Base-by-base conservation (phyloP, 2,797 vertebrate genomes). In the Lithobates sylvaticus region DNA sequence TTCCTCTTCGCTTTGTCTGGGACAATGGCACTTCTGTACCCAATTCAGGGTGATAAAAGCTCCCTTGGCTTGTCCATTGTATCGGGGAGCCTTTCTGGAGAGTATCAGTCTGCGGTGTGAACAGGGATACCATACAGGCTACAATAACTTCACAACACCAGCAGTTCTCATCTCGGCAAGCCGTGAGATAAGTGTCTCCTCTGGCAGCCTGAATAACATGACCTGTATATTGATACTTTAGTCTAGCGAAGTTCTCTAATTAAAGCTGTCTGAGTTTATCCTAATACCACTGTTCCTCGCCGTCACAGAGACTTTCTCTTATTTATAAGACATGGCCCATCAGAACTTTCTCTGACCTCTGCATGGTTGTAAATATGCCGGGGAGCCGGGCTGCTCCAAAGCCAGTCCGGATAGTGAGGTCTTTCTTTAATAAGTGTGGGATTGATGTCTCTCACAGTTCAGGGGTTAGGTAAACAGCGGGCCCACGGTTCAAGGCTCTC, bases 381-480 rank as follows among this genome's bases (percentile, higher is more conserved):
- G n/a, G 89, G 91, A 89, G 74, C 90, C 88, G 89, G 90, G 89
- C 89, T 89, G 90, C 67, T 84, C 87, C 88, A 87, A 89, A 89
- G 92, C 89, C 89, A 89, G 90, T 89, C 90, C 86, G 71, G 88
- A 90, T 71, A 65, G 88, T 73, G 87, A 86, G 88, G 91, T 89
- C 86, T 90, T 92, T 91, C 91, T 93, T 91, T 93, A 92, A 92
- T 93, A 91, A 93, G 91, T 88, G 90, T 88, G 91, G 92, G 92
- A 93, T 92, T 92, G 89, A 92, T 91, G 91, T 91, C 91, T 92
- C 77, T 80, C 88, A 88, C 88, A 91, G 91, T 93, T 92, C 93
- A 92, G 89, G 90, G 92, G 92, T 93, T 94, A 94, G 90, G 88
- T 94, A 94, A 94, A 94, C 92, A 94, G 90, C 89, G 88, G 90